Base-by-base conservation (phyloP, 2,888 invertebrate genomes). In the Willowsia nigromaculata region DNA sequence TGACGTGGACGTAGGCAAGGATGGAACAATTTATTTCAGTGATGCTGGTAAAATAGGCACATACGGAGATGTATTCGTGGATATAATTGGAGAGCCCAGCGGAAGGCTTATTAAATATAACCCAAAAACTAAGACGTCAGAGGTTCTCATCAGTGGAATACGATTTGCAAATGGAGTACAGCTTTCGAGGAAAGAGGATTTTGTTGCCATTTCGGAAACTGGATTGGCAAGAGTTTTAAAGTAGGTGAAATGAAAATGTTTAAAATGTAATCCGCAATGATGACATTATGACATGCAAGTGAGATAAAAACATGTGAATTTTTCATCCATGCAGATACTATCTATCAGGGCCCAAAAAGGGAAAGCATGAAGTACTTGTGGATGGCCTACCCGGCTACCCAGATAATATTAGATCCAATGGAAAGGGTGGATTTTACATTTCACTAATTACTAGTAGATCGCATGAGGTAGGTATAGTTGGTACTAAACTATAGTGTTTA, bases 101-200 rank as follows among this genome's bases (percentile, higher is more conserved):
- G 92, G 92, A 94, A 98, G 98, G 93, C 94, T 99, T 62, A 94
- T 99, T 88, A 95, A 96, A 93, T 98, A 97, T 94, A 95, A 98
- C 94, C 96, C 97, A 0, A 95, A 95, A 80, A 97, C 96, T 90
- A 97, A 97, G 93, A 95, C 95, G 91, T 97, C 96, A 93, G 95
- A 95, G 93, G 96, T 98, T 2, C 94, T 99, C 33, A 93, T 97
- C 0, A 95, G 96, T 91, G 95, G 96, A 74, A 93, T 99, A 0
- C 96, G 95, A 94, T 98, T 98, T 94, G 95, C 99, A 0, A 99
- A 99, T 94, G 99, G 99, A 18, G 94, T 99, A 30, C 96, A 95
- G 80, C 93, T 99, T 0, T 97, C 98, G 11, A 95, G 96, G 3
- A 96, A 97, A 93, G 96, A 97, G 93, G 96, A 97, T 90, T 97